Conservation (phyloP, 2,113 vertebrate species). For the Charadrius vociferus region DNA sequence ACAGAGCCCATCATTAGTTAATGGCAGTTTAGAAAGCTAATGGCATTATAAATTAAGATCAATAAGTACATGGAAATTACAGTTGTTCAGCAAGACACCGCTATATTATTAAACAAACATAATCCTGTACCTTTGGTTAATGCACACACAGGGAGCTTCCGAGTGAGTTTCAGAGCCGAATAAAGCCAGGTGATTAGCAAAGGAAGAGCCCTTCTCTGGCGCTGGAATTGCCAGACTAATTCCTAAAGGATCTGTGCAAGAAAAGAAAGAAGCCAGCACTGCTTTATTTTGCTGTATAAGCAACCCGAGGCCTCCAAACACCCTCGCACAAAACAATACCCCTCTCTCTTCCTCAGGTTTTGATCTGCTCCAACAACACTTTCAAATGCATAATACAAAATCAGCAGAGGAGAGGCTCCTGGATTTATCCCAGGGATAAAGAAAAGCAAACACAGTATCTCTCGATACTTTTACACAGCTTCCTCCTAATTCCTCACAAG, state of each 20-base stretch:
- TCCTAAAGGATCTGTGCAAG: conserved; percentile 36
- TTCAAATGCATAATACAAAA: conserved; percentile 53
- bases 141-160: conserved; percentile 31
- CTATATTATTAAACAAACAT: conserved; percentile 77
- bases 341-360: neutral
- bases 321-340: neutral
- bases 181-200: conserved; percentile 64
- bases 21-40: conserved; percentile 84
- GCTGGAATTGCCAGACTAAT: conserved; percentile 48
- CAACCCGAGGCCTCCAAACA: conserved; percentile 57
- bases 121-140: conserved; percentile 69
- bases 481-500: conserved; percentile 15
- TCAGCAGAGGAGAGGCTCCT: conserved; percentile 36
- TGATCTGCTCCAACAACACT: conserved; percentile 28
- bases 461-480: conserved; percentile 2
- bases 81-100: conserved; percentile 77
- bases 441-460: conserved; percentile 50
- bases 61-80: conserved; percentile 84
- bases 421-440: conserved; percentile 58
- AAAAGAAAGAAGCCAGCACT: neutral
- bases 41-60: conserved; percentile 86
- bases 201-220: conserved; percentile 44
- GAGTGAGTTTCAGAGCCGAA: conserved; percentile 48
- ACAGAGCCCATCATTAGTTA: conserved; percentile 82
- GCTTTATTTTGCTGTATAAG: conserved; percentile 68